Evolutionary conservation across 2,888 invertebrate genomes (phyloP), one percentile per base, ranked within the genome.

Genomic region (Diarsia brunnea): DNA sequence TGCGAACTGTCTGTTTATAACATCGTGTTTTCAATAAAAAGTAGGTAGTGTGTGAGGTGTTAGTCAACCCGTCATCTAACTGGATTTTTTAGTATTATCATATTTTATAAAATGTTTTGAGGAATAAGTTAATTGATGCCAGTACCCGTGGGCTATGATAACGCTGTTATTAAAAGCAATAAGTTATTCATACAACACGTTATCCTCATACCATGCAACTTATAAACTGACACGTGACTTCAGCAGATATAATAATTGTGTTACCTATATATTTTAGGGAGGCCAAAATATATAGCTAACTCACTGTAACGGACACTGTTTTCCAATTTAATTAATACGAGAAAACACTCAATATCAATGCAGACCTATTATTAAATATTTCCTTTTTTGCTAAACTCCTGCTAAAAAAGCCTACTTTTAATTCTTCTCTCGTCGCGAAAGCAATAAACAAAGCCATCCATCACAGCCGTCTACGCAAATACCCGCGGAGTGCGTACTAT

Each of bases 371-470:
- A 27, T 3, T 8, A 53, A 7, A 14, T 14, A 2, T 8, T 31
- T 11, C 5, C 1, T 24, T 1, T 16, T 31, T 27, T 24, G 7
- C 14, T 16, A 55, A 67, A 2, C 4, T 11, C 21, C 43, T 24
- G 19, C 24, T 10, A 49, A 69, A 55, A 66, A 58, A 47, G 4
- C 1, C 16, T n/a, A 43, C 43, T 24, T 63, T 43, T 43, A 3
- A 82, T 76, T 66, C 73, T 21, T 19, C 7, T 21, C 49, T 77
- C 65, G 63, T 14, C n/a, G 31, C 16, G 60, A 64, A 78, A 74
- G 27, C 80, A 87, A 87, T 86, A 86, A 81, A 78, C 67, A 60
- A 65, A 78, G 64, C 51, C 79, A 87, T 87, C 73, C 77, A 82
- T 87, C 79, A 81, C 24, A 27, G 61, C 12, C 14, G 63, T 61